Evolutionary conservation across 2,888 invertebrate genomes (phyloP).

Genomic region (Melieria omissa): DNA sequence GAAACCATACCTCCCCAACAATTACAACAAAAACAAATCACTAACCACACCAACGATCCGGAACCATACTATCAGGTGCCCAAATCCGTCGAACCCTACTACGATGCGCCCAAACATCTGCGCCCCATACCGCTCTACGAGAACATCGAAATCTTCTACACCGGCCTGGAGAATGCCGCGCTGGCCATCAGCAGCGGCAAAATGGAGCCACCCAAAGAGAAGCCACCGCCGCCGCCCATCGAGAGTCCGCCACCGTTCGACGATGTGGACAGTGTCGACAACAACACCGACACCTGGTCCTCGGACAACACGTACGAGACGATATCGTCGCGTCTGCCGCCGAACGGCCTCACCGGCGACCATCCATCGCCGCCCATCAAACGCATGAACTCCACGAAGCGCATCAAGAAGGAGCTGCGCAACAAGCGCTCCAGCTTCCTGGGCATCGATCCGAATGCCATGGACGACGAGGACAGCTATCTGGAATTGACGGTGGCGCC

Average conservation of each 20-base stretch:
- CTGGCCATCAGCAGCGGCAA: conserved; percentile 41
- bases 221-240: conserved; percentile 83
- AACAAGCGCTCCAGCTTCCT: conserved; percentile 87
- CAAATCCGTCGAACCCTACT: conserved; percentile 64
- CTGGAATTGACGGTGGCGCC: conserved; percentile 76
- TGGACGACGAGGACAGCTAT: conserved; percentile 74
- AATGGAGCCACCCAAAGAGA: conserved; percentile 84
- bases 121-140: conserved; percentile 72
- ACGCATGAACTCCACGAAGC: conserved; percentile 82
- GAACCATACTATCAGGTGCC: conserved; percentile 67
- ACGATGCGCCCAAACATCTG: conserved; percentile 65
- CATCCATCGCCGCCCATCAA: conserved; percentile 69
- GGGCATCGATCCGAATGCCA: conserved; percentile 80
- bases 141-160: conserved; percentile 72
- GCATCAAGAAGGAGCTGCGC: conserved; percentile 86
- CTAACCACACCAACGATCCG: conserved; percentile 33
- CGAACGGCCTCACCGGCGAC: conserved; percentile 40
- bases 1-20: not conserved
- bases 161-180: conserved; percentile 48
- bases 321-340: conserved; percentile 49
- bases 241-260: conserved; percentile 56
- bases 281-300: conserved; percentile 55
- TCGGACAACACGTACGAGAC: conserved; percentile 64
- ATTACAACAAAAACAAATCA: conserved; percentile 12
- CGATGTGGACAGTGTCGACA: conserved; percentile 39